These are phyloP conservation scores for Labeo rohita DNA, from an alignment of 2,113 vertebrate genomes.

Conservation along the genomic window DNA sequence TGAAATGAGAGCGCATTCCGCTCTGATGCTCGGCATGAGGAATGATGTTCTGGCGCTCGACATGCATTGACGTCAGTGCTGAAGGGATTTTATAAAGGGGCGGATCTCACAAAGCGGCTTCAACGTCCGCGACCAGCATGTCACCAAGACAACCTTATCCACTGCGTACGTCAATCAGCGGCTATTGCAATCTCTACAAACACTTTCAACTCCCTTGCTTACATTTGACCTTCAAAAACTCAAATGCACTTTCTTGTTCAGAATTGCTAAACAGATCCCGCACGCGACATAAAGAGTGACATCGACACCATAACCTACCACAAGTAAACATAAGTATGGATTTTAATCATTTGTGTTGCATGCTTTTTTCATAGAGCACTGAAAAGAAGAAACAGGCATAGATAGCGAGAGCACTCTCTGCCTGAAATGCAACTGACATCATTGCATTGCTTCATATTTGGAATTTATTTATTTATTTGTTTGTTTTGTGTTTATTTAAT, in stretches of 20 bases:
- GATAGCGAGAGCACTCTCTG: background rate
- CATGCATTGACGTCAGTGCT: constrained; percentile 86
- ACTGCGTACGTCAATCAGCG: constrained; percentile 79
- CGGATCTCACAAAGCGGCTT: constrained; percentile 63
- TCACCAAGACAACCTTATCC: constrained; percentile 87
- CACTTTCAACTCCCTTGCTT: background rate
- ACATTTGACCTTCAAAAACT: background rate
- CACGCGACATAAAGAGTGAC: background rate
- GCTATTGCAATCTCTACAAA: constrained; percentile 46
- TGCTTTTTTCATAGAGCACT: background rate
- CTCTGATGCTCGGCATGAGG: constrained; percentile 75
- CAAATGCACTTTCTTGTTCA: background rate
- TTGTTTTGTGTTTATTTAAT: background rate
- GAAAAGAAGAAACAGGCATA: background rate
- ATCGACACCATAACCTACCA: background rate
- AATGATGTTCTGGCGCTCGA: constrained; percentile 82
- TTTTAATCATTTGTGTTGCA: background rate
- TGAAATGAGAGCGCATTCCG: constrained; percentile 71
- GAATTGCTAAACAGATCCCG: background rate
- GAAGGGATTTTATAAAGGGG: constrained; percentile 80
- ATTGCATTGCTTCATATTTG: background rate
- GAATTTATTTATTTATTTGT: background rate
- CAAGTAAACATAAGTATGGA: background rate
- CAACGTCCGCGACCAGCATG: constrained; percentile 80
- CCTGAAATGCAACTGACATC: background rate